These are phyloP conservation scores for Emydocephalus ijimae DNA, from an alignment of 2,113 vertebrate species.

Conservation along the genomic window DNA sequence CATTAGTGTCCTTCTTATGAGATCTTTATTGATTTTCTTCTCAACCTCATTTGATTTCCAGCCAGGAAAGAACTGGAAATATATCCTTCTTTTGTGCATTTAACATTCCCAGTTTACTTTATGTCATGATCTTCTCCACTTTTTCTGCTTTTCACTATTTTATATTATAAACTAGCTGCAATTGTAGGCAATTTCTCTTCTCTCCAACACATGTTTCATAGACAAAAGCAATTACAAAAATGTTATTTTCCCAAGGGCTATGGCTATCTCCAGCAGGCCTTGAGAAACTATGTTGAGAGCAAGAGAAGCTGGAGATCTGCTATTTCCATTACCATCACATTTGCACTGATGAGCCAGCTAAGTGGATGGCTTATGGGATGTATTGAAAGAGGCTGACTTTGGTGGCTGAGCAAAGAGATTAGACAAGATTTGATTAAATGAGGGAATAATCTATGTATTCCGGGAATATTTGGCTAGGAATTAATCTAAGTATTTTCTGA, in stretches of 20 bases:
- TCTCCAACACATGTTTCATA: background rate
- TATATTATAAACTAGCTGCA: background rate
- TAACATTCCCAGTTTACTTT: background rate
- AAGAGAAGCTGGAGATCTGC: background rate
- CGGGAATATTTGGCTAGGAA: background rate
- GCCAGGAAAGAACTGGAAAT: background rate
- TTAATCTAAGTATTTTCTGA: background rate
- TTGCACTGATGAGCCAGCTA: background rate
- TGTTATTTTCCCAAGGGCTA: background rate
- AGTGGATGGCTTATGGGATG: background rate
- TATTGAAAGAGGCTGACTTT: background rate
- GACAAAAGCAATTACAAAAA: background rate
- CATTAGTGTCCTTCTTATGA: background rate
- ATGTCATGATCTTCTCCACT: no score
- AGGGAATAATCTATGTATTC: background rate
- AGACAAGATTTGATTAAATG: background rate
- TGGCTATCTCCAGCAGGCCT: background rate
- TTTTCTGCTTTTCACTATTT: background rate
- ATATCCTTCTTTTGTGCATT: background rate
- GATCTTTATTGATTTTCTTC: background rate
- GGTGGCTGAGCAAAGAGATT: background rate
- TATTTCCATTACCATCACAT: background rate
- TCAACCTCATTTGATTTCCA: background rate
- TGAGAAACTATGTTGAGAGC: background rate
- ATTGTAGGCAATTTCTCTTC: background rate